These are phyloP conservation scores for Phania funesta DNA, from an alignment of 2,888 invertebrate genomes.

Conservation along the genomic window DNA sequence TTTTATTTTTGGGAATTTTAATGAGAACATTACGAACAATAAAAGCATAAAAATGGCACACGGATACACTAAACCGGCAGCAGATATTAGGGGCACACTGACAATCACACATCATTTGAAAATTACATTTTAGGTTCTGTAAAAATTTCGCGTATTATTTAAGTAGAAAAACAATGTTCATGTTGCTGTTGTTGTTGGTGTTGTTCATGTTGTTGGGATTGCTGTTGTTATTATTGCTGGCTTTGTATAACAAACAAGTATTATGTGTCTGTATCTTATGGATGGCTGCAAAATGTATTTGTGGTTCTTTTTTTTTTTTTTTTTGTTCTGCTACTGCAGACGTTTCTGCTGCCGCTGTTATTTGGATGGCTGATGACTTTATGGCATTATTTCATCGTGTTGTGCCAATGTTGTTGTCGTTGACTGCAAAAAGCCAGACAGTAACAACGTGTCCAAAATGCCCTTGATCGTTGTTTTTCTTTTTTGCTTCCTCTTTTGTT, in stretches of 20 bases:
- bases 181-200: slow-evolving; percentile 11
- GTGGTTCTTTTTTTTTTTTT: slow-evolving; percentile 29
- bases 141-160: slow-evolving; percentile 37
- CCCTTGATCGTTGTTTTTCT: slow-evolving; percentile 75
- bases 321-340: slow-evolving; percentile 6
- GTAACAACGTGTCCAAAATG: slow-evolving; percentile 74
- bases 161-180: neutral
- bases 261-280: slow-evolving; percentile 54
- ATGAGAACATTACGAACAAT: slow-evolving; percentile 50
- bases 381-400: slow-evolving; percentile 42
- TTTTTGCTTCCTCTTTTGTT: slow-evolving; percentile 53
- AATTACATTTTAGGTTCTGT: slow-evolving; percentile 61
- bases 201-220: slow-evolving; percentile 7
- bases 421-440: slow-evolving; percentile 61
- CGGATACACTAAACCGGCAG: neutral
- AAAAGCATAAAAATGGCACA: slow-evolving; percentile 6
- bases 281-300: slow-evolving; percentile 47
- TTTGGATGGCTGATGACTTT: slow-evolving; percentile 31
- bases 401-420: slow-evolving; percentile 43
- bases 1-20: slow-evolving; percentile 56
- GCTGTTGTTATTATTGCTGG: neutral
- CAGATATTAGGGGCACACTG: slow-evolving; percentile 7
- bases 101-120: slow-evolving; percentile 48
- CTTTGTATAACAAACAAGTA: slow-evolving; percentile 19
- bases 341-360: neutral